A percentile compares a stretch with the other conserved stretches of the same genome.
Conservation (phyloP, 1,140 invertebrate genomes). For the Batillaria attramentaria region DNA sequence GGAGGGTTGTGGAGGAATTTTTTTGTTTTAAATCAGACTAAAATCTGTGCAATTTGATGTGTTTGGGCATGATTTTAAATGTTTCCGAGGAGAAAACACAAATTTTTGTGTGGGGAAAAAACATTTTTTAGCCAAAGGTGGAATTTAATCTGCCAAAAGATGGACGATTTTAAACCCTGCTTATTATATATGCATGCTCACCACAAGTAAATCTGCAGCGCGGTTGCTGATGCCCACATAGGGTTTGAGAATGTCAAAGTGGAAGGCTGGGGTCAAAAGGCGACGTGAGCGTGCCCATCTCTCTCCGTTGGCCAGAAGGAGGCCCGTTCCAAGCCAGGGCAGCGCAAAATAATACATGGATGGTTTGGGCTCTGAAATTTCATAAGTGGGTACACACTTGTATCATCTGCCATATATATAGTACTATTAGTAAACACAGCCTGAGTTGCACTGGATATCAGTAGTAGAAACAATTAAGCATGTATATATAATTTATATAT, state of each 20-base stretch:
- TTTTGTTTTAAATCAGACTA: too few relatives aligned
- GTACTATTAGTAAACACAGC: not conserved
- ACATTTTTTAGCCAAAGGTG: too few relatives aligned
- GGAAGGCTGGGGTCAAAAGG: constrained; percentile 91
- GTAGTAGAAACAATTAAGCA: not conserved
- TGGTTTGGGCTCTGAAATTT: constrained; percentile 9
- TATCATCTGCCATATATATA: not conserved
- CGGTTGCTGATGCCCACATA: constrained; percentile 86
- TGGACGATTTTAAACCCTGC: too few relatives aligned
- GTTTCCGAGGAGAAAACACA: too few relatives aligned
- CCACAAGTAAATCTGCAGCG: constrained; percentile 41
- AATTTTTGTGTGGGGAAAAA: too few relatives aligned
- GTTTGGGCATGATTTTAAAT: too few relatives aligned
- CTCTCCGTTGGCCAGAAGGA: constrained; percentile 75
- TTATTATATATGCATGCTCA: constrained; percentile 12
- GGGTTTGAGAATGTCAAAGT: constrained; percentile 87
- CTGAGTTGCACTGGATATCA: not conserved
- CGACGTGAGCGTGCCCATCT: constrained; percentile 86
- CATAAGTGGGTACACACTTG: not conserved
- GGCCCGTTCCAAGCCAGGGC: constrained; percentile 47
- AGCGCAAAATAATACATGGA: constrained; percentile 19
- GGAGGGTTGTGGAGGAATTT: too few relatives aligned
- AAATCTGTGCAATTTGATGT: too few relatives aligned
- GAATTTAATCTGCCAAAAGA: too few relatives aligned
- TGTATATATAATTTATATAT: too few relatives aligned